Base-by-base conservation (phyloP, 2,888 invertebrate genomes). In the Mechanitis messenoides region DNA sequence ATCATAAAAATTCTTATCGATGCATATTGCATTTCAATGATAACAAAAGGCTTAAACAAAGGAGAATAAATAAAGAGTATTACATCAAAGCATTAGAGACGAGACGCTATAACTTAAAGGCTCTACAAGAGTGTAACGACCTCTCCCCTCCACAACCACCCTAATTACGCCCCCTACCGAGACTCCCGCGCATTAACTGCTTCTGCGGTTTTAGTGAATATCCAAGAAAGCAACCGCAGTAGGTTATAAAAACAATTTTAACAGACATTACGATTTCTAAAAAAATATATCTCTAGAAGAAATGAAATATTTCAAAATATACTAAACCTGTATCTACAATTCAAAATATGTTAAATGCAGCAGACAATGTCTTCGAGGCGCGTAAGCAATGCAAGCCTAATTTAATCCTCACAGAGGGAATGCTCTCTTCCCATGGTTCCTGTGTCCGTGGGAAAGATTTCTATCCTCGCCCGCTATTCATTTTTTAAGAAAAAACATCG, bases 391-490 rank as follows among this genome's bases (percentile, higher is more conserved):
- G 65, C 63, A 60, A 53, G 58, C 61, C 67, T 61, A 64, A 65
- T 69, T 68, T 60, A 65, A 64, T 60, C 50, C 64, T 65, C 63
- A 63, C 61, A 65, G 61, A 70, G 67, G 72, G 72, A 72, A 70
- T 71, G 71, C 74, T 77, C 74, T 73, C 75, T 85, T 87, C 87
- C 86, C 86, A 87, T 81, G 84, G 75, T 68, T 68, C 68, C 68
- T 66, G 67, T 61, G 68, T 69, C 75, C 87, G 88, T 88, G 89
- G 82, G 89, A 88, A 88, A 85, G 83, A 86, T 86, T 81, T 83
- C 84, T 85, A 85, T 85, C 84, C 83, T 69, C 73, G 68, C 69
- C 72, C 72, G 76, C 77, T 79, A 83, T 85, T 83, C 81, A 83
- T 82, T 84, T 84, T 63, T 78, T 81, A 79, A 78, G 81, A 84